Evolutionary conservation across 2,113 vertebrate species (phyloP), one percentile per base, ranked within the genome.

Genomic region (Xenus cinereus): DNA sequence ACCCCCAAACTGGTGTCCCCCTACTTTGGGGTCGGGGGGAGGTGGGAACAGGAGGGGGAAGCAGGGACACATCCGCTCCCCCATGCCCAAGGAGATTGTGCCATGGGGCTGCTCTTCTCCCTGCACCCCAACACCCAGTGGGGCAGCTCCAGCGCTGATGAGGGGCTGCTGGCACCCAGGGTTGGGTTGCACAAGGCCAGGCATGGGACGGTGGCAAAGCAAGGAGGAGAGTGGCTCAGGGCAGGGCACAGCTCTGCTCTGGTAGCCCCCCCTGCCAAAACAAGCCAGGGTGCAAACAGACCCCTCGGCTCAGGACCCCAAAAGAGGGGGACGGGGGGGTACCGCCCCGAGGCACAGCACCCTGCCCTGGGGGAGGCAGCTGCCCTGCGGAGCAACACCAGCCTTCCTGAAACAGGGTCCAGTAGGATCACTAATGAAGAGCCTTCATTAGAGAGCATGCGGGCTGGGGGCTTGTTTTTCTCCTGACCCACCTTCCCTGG

Each of bases 311-410:
- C 2, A 0, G 24, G 33, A 82, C 10, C 21, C 30, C 45, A 81
- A 30, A 91, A 72, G 4, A 1, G 5, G 2, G 2, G 2, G 0
- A 5, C 13, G 0, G 7, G 6, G 24, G 46, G 9, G 8, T 9
- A 51, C 32, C 62, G 64, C 15, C 33, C 59, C n/a, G 57, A 69
- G 27, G 59, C 6, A 2, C 76, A 39, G 27, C 2, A 3, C 5
- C 9, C 20, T 59, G 32, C 18, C 19, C 0, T 0, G 3, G 28
- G 10, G 4, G 21, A 43, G 37, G 33, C 35, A 85, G 28, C 32
- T 69, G 54, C 32, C 68, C 46, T 3, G 2, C 4, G 1, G 43
- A 15, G 14, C 2, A 3, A 10, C 43, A 69, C 11, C 6, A 41
- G 66, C 48, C 71, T 54, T 63, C 76, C 66, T 28, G 10, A 60